Evolutionary conservation across 2,113 vertebrate species (phyloP), one percentile per base, ranked within the genome.

Genomic region (Hucho hucho): DNA sequence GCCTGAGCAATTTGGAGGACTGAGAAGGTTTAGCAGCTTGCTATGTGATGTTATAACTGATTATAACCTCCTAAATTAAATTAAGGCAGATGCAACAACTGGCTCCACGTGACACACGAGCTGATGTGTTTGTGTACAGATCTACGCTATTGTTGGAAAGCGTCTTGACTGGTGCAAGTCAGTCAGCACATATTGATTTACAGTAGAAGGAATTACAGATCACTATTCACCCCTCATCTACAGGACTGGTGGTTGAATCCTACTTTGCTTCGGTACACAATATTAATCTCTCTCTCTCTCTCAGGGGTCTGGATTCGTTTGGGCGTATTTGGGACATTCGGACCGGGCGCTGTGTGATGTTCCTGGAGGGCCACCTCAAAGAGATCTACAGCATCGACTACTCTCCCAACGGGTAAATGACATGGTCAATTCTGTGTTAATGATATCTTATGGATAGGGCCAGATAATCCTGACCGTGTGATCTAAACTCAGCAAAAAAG

Each of bases 281-380:
- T 56, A n/a, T 24, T 18, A 7, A 20, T 63, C 68, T 61, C 12
- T 2, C 58, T 28, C n/a, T 59, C 16, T 20, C 16, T 37, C 59
- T 77, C 86, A 98, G 97, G 2, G 98, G 98, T 0, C 91, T 99
- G 82, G 97, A 99, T 69, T 91, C 97, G 0, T 99, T 98, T 70
- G 97, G 96, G 47, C 92, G 97, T 2, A 93, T 99, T 46, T 99
- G 98, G 98, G 98, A 99, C 86, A 87, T 98, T 49, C 94, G 98
- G 25, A 99, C 98, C 0, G 97, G 98, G 14, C 96, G 97, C 32
- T 99, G 98, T 1, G 95, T 99, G 28, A 97, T 99, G 90, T 99
- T 99, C 84, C 89, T 99, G 18, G 98, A 99, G 83, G 98, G 98
- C 20, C 97, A 99, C 79, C 91, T 98, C 70, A 98, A 96, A 81